Percentiles rank a stretch among this genome's conserved stretches.
phyloP scores from a whole-genome alignment of 2,113 vertebrate genomes.

The Vulpes vulpes region DNA sequence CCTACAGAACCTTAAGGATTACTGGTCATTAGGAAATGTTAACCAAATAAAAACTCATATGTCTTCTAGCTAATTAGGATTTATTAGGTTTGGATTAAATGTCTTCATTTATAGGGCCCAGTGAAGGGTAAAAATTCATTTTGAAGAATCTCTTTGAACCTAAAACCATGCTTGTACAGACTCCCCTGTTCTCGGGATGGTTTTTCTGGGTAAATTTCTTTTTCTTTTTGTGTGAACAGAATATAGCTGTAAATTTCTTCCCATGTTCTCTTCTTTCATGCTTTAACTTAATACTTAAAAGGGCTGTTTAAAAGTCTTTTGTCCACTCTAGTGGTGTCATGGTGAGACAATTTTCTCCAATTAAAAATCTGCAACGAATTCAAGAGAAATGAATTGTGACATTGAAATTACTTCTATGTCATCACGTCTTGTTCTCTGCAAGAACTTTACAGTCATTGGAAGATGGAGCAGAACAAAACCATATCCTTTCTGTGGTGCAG shows the following conservation, averaged over 20 bases:
- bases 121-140: background rate
- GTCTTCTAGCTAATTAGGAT: background rate
- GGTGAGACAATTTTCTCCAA: constrained; percentile 29
- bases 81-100: background rate
- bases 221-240: constrained; percentile 38
- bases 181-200: background rate
- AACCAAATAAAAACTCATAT: constrained; percentile 35
- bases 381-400: constrained; percentile 36
- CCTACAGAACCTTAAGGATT: background rate
- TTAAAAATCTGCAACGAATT: constrained; percentile 40
- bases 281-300: constrained; percentile 37
- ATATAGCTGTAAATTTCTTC: background rate
- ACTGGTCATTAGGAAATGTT: background rate
- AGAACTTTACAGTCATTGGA: background rate
- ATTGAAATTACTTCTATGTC: background rate
- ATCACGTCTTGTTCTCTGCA: background rate
- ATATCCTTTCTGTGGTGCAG: background rate
- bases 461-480: background rate
- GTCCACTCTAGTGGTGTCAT: background rate
- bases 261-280: background rate
- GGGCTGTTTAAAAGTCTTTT: background rate
- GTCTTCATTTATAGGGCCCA: background rate
- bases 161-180: background rate
- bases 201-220: background rate
- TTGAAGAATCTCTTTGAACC: constrained; percentile 26